Conservation (phyloP, 2,113 vertebrate genomes). For the Clarias macrocephalus region DNA sequence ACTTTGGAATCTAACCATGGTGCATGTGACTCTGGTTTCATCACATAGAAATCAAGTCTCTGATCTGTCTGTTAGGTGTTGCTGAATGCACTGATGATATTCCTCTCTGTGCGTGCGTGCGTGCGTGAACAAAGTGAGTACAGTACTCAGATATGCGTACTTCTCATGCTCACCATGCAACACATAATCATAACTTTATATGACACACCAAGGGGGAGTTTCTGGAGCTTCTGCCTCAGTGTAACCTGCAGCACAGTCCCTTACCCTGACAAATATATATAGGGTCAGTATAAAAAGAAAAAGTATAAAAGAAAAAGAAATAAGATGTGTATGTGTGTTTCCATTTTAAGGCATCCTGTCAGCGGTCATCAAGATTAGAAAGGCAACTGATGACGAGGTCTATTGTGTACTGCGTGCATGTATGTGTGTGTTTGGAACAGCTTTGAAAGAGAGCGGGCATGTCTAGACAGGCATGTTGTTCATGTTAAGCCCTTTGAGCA, state of each 20-base stretch:
- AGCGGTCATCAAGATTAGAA: neutral
- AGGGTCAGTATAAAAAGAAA: slow-evolving; percentile 17
- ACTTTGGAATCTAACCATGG: neutral
- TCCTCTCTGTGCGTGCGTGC: neutral
- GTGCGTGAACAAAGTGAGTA: neutral
- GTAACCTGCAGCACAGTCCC: neutral
- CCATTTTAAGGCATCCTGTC: neutral
- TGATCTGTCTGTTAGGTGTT: neutral
- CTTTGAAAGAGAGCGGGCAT: neutral
- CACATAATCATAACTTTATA: neutral
- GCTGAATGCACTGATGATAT: slow-evolving; percentile 3
- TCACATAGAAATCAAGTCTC: neutral
- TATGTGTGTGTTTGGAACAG: neutral
- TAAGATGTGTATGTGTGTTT: neutral
- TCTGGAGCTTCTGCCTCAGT: neutral
- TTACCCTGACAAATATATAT: neutral
- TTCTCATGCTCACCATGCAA: neutral
- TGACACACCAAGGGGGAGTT: neutral
- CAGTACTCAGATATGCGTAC: neutral
- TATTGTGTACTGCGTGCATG: neutral
- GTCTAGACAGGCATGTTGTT: neutral
- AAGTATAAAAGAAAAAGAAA: slow-evolving; percentile 15
- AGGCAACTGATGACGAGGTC: neutral
- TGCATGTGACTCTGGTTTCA: neutral
- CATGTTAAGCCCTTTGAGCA: slow-evolving; percentile 6